Evolutionary conservation across 2,113 vertebrate species (phyloP), one percentile per base, ranked within the genome.

Genomic region (Astatoreochromis straeleni): DNA sequence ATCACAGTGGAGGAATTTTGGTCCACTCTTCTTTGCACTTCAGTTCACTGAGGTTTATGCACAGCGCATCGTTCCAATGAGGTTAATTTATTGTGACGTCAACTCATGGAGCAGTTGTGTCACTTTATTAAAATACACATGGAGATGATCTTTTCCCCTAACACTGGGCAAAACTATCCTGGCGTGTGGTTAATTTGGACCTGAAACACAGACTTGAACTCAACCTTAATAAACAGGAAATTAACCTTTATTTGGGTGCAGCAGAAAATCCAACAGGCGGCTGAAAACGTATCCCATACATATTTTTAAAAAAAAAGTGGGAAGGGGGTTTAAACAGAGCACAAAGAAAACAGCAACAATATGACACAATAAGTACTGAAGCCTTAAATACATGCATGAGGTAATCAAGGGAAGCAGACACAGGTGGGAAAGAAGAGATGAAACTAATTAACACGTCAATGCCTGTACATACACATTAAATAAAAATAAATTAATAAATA

Each of bases 391-490:
- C 60, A 65, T 65, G 33, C 60, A 21, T 21, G 33, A 65, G 33
- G 19, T 65, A 65, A 65, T 65, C 4, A 65, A 38, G 33, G 10
- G 60, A 65, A 65, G 60, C 31, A 38, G 60, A 65, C 60, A 63
- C 31, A 65, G 17, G 60, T 35, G 31, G 60, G 0, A 65, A 38
- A 65, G 17, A 65, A 12, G 60, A 38, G 33, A 3, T 38, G 6
- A 38, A 65, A 65, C 33, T 21, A 65, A n/a, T 65, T 65, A 65
- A 65, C 60, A 38, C 10, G 1, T 65, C 60, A 38, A 38, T 65
- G 29, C 31, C 31, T 38, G 3, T 38, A 38, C 33, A n/a, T 38
- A 21, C 33, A 65, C 33, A 38, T 38, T 38, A 38, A 65, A 38
- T 65, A 65, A n/a, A 65, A 65, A 65, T 7, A 0, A n/a, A 65